These are phyloP conservation scores for Clarias platycephalus DNA, from an alignment of 2,797 vertebrate genomes.

Conservation along the genomic window DNA sequence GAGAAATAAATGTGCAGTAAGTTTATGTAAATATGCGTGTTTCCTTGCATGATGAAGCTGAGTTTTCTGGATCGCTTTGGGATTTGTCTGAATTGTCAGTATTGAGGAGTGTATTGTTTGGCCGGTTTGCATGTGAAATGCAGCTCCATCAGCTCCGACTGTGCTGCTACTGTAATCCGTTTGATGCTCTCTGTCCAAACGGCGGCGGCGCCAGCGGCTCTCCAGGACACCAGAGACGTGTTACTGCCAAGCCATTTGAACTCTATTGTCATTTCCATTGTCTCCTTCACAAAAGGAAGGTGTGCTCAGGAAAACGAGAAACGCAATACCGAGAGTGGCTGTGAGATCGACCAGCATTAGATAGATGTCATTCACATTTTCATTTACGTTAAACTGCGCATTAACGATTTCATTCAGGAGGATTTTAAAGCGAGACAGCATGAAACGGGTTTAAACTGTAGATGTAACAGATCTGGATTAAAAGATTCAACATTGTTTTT, in stretches of 20 bases:
- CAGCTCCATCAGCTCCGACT: constrained; percentile 65
- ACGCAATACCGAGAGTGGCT: not conserved
- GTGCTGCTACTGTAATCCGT: constrained; percentile 75
- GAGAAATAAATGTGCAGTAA: constrained; percentile 31
- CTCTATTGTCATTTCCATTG: constrained; percentile 48
- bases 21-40: not conserved
- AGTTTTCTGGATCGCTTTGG: not conserved
- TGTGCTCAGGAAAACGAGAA: constrained; percentile 31
- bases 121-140: constrained; percentile 69
- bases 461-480: not conserved
- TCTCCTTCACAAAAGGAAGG: constrained; percentile 37
- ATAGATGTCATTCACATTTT: constrained; percentile 3
- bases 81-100: not conserved
- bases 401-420: not conserved
- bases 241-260: constrained; percentile 57
- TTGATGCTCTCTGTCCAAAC: constrained; percentile 73
- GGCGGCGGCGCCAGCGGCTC: constrained; percentile 66
- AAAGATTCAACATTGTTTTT: not conserved
- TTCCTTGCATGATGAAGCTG: not conserved
- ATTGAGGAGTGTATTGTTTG: constrained; percentile 33
- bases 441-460: not conserved
- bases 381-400: not conserved
- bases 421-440: not conserved
- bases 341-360: not conserved
- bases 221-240: constrained; percentile 57